Evolutionary conservation across 2,113 vertebrate species (phyloP), one percentile per base, ranked within the genome.

Genomic region (Pitta sordida): DNA sequence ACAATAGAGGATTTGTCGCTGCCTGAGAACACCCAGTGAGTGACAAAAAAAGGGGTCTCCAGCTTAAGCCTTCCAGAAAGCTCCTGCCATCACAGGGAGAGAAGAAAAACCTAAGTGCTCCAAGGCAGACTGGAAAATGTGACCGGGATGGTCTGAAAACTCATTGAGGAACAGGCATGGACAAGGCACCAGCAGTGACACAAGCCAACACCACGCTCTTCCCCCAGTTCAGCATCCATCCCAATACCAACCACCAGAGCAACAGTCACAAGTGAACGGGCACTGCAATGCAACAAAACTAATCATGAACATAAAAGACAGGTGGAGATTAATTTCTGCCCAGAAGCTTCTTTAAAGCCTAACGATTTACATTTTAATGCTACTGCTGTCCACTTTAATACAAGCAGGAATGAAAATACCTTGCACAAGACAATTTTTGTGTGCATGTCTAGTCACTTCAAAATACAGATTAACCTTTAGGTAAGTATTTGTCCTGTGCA

Each of bases 21-120:
- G 51, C 0, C 0, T 10, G 48, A 3, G 4, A 18, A 48, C 55
- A 79, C 60, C n/a, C 3, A 59, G 32, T 1, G 0, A 89, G 75
- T 19, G 46, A 86, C 49, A 80, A 60, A 74, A n/a, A 80, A 67
- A 10, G 24, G 13, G 13, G 23, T 83, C 67, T 83, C 49, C 49
- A 55, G 29, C 11, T 9, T 65, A 82, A 86, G 70, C 22, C 27
- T 48, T 80, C 27, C 65, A 94, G 70, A 91, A 91, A 80, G 63
- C 70, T 85, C 67, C 69, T 2, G 1, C 16, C 34, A 43, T 16
- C 3, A 2, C 18, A 37, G 43, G 21, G 55, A 78, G 39, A 80
- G 51, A 73, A 67, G n/a, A 48, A 80, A 87, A 85, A 15, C 4
- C 30, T 15, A 8, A 3, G 6, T 34, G 26, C 60, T 87, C 19